These are phyloP conservation scores for Erpornis zantholeuca DNA, from an alignment of 2,113 vertebrate genomes.

Conservation along the genomic window DNA sequence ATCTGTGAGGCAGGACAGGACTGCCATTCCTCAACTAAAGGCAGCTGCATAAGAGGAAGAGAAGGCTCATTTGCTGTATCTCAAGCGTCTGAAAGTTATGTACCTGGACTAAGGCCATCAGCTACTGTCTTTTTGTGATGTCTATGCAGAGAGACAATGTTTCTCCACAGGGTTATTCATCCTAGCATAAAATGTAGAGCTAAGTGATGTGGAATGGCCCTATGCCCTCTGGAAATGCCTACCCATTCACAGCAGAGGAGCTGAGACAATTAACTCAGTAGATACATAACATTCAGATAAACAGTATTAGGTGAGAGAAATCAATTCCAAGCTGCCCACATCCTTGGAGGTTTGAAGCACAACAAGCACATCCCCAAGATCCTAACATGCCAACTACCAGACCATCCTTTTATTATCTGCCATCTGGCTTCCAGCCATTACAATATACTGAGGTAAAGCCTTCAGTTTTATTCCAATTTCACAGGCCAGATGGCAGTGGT, in stretches of 20 bases:
- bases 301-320: not conserved
- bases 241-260: not conserved
- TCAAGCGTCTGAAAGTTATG: not conserved
- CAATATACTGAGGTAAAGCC: not conserved
- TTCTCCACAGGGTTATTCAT: not conserved
- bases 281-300: not conserved
- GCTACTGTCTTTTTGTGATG: not conserved
- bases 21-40: not conserved
- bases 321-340: not conserved
- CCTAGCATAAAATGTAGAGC: not conserved
- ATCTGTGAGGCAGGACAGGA: not conserved
- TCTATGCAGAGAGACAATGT: not conserved
- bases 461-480: conserved; percentile 33
- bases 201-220: not conserved
- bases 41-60: not conserved
- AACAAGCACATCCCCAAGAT: not conserved
- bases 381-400: not conserved
- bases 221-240: not conserved
- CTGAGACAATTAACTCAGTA: not conserved
- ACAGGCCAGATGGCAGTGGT: conserved; percentile 33
- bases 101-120: not conserved
- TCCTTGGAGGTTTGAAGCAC: not conserved
- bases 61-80: not conserved
- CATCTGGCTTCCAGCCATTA: not conserved
- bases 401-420: conserved; percentile 6